Conservation (phyloP, 1,140 invertebrate genomes). For the Drosophila chauvacae region DNA sequence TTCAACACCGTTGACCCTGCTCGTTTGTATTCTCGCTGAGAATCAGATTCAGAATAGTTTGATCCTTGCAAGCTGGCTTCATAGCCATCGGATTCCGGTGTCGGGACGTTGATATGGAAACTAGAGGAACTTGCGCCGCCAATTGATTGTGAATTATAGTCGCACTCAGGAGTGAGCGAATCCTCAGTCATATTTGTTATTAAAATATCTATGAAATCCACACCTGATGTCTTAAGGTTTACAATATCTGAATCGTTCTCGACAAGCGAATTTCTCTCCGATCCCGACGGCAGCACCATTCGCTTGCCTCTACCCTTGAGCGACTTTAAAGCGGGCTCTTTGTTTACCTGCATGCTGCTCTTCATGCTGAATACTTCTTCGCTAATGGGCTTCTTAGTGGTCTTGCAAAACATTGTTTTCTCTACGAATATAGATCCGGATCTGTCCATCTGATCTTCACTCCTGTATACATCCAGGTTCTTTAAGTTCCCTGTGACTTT, state of each 20-base stretch:
- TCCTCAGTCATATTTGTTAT: no score
- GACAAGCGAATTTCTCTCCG: background rate
- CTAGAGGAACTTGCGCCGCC: rapidly evolving
- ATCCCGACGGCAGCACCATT: slow-evolving; percentile 2
- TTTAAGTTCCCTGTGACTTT: slow-evolving; percentile 33
- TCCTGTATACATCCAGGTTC: background rate
- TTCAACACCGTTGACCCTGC: background rate
- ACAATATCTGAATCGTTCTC: no score
- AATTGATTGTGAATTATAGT: background rate
- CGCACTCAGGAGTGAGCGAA: no score
- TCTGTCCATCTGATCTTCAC: background rate
- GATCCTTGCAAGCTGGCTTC: background rate
- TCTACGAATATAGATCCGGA: background rate
- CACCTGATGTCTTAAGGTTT: no score
- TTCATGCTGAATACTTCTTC: slow-evolving; percentile 22
- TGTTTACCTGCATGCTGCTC: slow-evolving; percentile 18
- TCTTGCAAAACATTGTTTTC: background rate
- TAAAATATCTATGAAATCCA: no score
- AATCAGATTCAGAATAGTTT: background rate
- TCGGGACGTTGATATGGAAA: background rate
- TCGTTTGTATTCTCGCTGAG: background rate
- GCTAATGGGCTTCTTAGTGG: no score
- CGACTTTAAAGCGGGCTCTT: background rate
- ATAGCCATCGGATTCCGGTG: background rate
- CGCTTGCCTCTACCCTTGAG: slow-evolving; percentile 29